Conservation (phyloP, 2,888 invertebrate species). For the Spodoptera littoralis region DNA sequence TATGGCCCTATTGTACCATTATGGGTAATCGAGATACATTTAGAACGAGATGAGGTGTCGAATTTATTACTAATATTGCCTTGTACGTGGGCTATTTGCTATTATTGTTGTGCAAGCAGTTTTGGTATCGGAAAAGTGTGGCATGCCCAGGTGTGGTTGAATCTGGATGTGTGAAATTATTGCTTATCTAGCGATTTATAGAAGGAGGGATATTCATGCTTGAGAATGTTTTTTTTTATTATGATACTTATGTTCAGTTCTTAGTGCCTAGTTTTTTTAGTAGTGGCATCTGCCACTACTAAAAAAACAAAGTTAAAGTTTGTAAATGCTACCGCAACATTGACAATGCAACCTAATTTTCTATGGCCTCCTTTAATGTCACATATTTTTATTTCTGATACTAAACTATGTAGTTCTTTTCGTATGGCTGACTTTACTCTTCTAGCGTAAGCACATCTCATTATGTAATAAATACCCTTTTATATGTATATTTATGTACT, state of each 20-base stretch:
- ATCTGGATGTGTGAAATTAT: conserved; percentile 8
- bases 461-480: conserved; percentile 25
- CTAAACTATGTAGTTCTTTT: no score
- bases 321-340: no score
- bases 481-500: conserved; percentile 40
- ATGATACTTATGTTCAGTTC: no score
- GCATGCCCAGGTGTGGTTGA: conserved; percentile 17
- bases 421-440: no score
- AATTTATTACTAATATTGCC: conserved; percentile 73
- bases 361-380: no score
- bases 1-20: conserved; percentile 79
- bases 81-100: conserved; percentile 56
- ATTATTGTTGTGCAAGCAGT: conserved; percentile 43
- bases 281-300: no score
- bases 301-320: no score
- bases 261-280: no score
- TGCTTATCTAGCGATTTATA: not conserved
- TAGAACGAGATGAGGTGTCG: conserved; percentile 75
- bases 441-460: not conserved
- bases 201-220: not conserved
- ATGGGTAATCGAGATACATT: conserved; percentile 80
- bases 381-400: not conserved
- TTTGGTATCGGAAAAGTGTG: conserved; percentile 39
- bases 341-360: no score
- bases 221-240: no score